A percentile compares a stretch with the other conserved stretches of the same genome.
These are phyloP conservation scores for Formica aserva DNA, from an alignment of 2,888 invertebrate genomes.

Conservation along the genomic window DNA sequence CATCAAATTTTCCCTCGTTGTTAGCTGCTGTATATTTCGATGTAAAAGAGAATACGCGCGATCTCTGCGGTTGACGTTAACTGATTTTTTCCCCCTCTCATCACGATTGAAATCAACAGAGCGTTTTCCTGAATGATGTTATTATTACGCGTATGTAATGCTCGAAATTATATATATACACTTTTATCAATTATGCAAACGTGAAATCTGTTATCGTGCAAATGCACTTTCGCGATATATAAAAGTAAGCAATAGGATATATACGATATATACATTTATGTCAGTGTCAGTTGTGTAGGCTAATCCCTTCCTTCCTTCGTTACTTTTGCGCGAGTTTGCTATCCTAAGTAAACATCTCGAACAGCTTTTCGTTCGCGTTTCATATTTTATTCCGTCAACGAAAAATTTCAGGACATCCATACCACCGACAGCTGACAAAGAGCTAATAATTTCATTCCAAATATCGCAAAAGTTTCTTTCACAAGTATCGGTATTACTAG, in stretches of 20 bases:
- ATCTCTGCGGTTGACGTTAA: slow-evolving; percentile 49
- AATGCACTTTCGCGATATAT: not conserved
- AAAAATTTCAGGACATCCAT: not conserved
- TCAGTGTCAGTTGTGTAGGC: slow-evolving; percentile 14
- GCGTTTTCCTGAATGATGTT: slow-evolving; percentile 10
- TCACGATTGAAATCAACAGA: not conserved
- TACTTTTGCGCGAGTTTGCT: slow-evolving; percentile 29
- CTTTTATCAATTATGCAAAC: not conserved
- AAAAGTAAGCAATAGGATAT: not conserved
- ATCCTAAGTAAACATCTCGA: slow-evolving; percentile 35
- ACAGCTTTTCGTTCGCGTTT: not conserved
- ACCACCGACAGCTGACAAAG: not conserved
- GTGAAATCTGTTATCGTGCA: not conserved
- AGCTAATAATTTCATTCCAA: not conserved
- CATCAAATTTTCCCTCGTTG: slow-evolving; percentile 61
- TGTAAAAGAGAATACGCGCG: slow-evolving; percentile 49
- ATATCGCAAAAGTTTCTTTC: not conserved
- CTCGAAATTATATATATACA: not conserved
- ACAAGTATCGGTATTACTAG: not conserved
- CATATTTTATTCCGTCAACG: slow-evolving; percentile 2
- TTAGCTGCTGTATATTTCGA: slow-evolving; percentile 23
- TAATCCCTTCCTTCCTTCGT: slow-evolving; percentile 21
- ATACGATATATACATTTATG: not conserved
- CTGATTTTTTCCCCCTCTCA: slow-evolving; percentile 23
- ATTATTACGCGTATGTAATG: slow-evolving; percentile 6